A percentile compares a stretch with the other conserved stretches of the same genome.
Conservation (phyloP, 2,888 invertebrate species). For the Sicus ferrugineus region DNA sequence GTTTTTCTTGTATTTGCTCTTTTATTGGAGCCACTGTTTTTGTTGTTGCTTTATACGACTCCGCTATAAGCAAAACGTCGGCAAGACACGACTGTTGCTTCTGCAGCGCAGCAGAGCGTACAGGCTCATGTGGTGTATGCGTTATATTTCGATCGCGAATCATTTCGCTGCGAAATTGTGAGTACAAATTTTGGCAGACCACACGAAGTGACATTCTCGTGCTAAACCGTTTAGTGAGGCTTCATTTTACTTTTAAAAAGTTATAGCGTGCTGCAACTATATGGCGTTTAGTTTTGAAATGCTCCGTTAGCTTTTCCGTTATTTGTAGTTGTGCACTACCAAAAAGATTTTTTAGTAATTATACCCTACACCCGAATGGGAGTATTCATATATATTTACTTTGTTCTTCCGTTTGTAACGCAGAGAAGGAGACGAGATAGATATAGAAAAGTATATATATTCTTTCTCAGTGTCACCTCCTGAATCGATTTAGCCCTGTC, state of each 20-base stretch:
- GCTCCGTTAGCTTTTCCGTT: conserved; percentile 23
- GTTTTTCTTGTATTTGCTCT: conserved; percentile 28
- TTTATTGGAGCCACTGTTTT: conserved; percentile 38
- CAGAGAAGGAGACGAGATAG: too few species aligned
- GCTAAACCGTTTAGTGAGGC: conserved; percentile 39
- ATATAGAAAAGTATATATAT: too few species aligned
- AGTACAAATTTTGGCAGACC: conserved; percentile 33
- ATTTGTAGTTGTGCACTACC: background rate
- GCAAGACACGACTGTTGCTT: conserved; percentile 37
- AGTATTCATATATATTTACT: background rate
- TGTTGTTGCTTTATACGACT: conserved; percentile 40
- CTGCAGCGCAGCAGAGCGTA: conserved; percentile 39
- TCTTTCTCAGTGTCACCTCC: too few species aligned
- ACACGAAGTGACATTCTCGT: conserved; percentile 37
- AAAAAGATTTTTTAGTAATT: conserved; percentile 6
- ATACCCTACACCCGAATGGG: too few species aligned
- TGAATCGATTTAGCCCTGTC: too few species aligned
- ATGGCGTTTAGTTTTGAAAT: conserved; percentile 32
- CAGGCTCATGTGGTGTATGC: conserved; percentile 40
- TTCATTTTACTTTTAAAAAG: conserved; percentile 40
- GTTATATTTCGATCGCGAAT: conserved; percentile 40
- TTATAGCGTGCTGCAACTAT: conserved; percentile 38
- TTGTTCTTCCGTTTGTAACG: too few species aligned
- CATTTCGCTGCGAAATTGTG: conserved; percentile 39
- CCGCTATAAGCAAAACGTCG: conserved; percentile 38